Percentiles rank a stretch among this genome's conserved stretches.
Evolutionary conservation across 2,797 vertebrate species (phyloP).

Genomic region (Geotrypetes seraphini): DNA sequence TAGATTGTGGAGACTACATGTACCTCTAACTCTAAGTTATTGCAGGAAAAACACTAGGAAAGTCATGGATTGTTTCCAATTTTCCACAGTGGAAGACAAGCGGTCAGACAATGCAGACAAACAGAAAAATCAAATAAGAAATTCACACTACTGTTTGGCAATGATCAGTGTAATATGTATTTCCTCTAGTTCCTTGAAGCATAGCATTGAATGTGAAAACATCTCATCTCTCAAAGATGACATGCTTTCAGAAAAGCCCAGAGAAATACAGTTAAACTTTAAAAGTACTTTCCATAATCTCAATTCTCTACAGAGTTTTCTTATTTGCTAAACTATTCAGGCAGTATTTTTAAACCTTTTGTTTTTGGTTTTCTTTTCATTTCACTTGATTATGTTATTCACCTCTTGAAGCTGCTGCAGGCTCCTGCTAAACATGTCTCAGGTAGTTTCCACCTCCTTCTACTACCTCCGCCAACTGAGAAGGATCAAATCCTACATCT

Average conservation of each 20-base stretch:
- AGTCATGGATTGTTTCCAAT: slow-evolving; percentile 11
- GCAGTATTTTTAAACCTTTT: too few species aligned
- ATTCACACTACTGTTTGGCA: neutral
- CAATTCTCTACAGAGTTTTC: neutral
- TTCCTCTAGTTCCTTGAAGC: neutral
- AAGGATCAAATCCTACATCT: too few species aligned
- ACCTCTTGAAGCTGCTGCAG: too few species aligned
- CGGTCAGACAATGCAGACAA: slow-evolving; percentile 1
- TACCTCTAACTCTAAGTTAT: slow-evolving; percentile 8
- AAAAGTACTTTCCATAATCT: neutral
- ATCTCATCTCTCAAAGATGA: slow-evolving; percentile 1
- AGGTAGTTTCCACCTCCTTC: too few species aligned
- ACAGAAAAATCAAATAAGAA: neutral
- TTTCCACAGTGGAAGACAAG: slow-evolving; percentile 6
- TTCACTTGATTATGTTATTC: neutral
- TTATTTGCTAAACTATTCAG: too few species aligned
- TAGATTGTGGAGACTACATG: neutral
- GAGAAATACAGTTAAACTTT: slow-evolving; percentile 3
- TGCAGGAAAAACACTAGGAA: slow-evolving; percentile 11
- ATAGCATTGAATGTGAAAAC: slow-evolving; percentile 9
- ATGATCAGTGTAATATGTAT: slow-evolving; percentile 3
- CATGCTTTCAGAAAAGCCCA: slow-evolving; percentile 10
- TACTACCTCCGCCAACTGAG: too few species aligned
- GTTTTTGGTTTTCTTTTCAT: too few species aligned
- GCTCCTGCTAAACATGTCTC: slow-evolving; percentile 6